A percentile compares a stretch with the other conserved stretches of the same genome.
phyloP scores from a whole-genome alignment of 1,140 invertebrate species.

The Aphelinus atriplicis region DNA sequence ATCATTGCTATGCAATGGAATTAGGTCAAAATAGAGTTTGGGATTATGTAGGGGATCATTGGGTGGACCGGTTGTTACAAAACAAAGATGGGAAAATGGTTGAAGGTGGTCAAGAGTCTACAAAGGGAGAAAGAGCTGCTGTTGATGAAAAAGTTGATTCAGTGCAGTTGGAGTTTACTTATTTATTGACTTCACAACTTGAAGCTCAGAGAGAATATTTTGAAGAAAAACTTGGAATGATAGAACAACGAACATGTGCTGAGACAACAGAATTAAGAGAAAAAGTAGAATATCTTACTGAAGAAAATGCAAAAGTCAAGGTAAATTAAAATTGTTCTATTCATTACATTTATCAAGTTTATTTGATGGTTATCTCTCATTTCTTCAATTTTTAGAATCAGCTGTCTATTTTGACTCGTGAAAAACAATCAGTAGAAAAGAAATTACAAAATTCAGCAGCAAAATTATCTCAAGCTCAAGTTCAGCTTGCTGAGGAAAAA shows the following conservation, averaged over 20 bases:
- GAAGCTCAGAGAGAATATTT: conserved; percentile 94
- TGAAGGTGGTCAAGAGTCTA: conserved; percentile 66
- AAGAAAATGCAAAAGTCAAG: conserved; percentile 61
- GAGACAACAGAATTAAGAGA: conserved; percentile 67
- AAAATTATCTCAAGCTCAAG: conserved; percentile 70
- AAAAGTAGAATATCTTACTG: conserved; percentile 61
- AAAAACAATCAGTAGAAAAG: conserved; percentile 76
- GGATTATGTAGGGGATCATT: conserved; percentile 97
- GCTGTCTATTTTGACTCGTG: conserved; percentile 66
- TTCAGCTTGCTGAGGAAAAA: conserved; percentile 81
- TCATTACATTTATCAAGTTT: neutral
- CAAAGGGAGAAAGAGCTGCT: conserved; percentile 60
- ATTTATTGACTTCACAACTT: conserved; percentile 95
- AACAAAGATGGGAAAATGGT: conserved; percentile 99
- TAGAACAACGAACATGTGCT: conserved; percentile 67
- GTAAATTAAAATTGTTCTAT: conserved; percentile 45
- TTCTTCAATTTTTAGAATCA: conserved; percentile 56
- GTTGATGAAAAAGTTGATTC: conserved; percentile 91
- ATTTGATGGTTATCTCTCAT: neutral
- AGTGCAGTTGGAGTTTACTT: conserved; percentile 95
- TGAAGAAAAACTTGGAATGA: conserved; percentile 81
- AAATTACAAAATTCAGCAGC: conserved; percentile 70
- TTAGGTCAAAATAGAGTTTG: conserved; percentile 95
- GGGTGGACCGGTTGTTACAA: conserved; percentile 95
- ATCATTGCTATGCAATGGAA: conserved; percentile 97